Evolutionary conservation across 2,888 invertebrate genomes (phyloP).

Genomic region (Apocheima hispidaria): DNA sequence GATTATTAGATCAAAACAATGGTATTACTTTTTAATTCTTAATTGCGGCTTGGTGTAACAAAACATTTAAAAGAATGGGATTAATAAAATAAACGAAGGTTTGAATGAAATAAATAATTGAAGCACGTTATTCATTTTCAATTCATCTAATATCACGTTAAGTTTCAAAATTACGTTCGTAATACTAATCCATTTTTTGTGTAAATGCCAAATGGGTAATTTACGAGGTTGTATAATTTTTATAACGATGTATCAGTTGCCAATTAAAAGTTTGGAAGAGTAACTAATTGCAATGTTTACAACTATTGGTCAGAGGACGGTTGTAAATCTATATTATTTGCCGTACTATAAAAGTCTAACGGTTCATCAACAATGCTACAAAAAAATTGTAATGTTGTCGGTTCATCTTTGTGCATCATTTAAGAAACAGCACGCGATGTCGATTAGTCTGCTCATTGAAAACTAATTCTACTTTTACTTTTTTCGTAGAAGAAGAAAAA

Average conservation of each 20-base stretch:
- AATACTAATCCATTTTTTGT: slow-evolving; percentile 30
- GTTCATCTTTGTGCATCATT: no score
- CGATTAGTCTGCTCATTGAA: no score
- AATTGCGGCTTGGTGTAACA: no score
- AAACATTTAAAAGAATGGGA: no score
- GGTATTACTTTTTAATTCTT: no score
- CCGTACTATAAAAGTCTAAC: slow-evolving; percentile 5
- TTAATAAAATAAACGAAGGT: no score
- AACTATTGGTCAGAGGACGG: slow-evolving; percentile 19
- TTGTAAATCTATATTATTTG: slow-evolving; percentile 22
- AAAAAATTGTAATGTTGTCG: no score
- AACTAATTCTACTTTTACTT: no score
- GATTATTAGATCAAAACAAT: no score
- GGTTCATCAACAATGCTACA: no score
- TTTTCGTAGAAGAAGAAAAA: no score
- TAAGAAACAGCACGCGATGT: no score
- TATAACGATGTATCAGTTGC: slow-evolving; percentile 29
- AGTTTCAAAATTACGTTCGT: slow-evolving; percentile 20
- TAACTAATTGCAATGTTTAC: slow-evolving; percentile 31
- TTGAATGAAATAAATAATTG: background rate
- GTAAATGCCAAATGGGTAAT: slow-evolving; percentile 34
- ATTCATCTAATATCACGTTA: background rate
- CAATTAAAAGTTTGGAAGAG: slow-evolving; percentile 32
- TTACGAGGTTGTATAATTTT: slow-evolving; percentile 30
- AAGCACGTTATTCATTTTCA: slow-evolving; percentile 13